Percentiles rank a stretch among this genome's conserved stretches.
phyloP scores from a whole-genome alignment of 2,797 vertebrate species.

The Anguilla anguilla region DNA sequence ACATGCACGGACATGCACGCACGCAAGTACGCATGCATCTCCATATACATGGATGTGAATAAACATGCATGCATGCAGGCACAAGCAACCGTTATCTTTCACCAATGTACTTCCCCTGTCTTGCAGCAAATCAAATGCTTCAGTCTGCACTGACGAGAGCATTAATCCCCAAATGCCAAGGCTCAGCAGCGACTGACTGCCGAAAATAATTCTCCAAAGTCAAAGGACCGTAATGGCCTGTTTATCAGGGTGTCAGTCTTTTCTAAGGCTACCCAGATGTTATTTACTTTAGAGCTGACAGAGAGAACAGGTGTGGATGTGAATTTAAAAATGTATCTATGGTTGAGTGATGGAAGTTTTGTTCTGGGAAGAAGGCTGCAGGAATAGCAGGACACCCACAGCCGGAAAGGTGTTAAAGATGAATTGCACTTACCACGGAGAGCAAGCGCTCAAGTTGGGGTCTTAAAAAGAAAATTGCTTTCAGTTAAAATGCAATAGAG shows the following conservation, averaged over 20 bases:
- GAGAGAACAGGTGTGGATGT: conserved; percentile 1
- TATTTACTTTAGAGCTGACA: conserved; percentile 32
- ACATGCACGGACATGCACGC: neutral
- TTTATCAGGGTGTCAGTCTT: conserved; percentile 9
- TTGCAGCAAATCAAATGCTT: conserved; percentile 1
- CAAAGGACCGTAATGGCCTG: conserved; percentile 28
- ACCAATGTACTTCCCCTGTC: neutral
- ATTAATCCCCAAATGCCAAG: conserved; percentile 16
- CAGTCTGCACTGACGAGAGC: neutral
- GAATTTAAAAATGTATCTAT: conserved; percentile 24
- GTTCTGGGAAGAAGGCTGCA: neutral
- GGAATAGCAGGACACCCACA: conserved; percentile 4
- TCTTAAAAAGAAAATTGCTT: conserved; percentile 12
- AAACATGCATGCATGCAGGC: neutral
- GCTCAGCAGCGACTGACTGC: conserved; percentile 24
- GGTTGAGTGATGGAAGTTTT: conserved; percentile 16
- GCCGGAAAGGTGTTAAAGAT: conserved; percentile 19
- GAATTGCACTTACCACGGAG: neutral
- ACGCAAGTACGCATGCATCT: neutral
- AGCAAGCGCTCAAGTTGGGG: neutral
- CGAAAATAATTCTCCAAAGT: conserved; percentile 26
- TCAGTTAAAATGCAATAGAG: conserved; percentile 8
- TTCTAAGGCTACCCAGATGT: conserved; percentile 13
- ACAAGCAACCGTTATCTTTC: neutral
- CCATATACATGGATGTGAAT: neutral